A percentile compares a stretch with the other conserved stretches of the same genome.
These are phyloP conservation scores for Tenebrio molitor DNA, from an alignment of 1,140 invertebrate species.

Conservation along the genomic window DNA sequence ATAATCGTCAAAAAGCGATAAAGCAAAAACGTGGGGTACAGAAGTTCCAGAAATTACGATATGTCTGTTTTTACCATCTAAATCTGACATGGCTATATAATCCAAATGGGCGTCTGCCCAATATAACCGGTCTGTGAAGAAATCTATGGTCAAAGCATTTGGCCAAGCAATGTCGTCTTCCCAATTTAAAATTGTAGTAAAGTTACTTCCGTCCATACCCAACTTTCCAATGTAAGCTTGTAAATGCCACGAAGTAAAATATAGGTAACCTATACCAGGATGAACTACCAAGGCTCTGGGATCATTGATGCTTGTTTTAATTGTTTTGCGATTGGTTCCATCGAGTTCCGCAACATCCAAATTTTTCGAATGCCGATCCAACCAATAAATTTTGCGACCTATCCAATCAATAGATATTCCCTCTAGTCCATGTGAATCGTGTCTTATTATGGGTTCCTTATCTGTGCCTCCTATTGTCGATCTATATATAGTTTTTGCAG, in stretches of 20 bases:
- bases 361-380: slow-evolving; percentile 96
- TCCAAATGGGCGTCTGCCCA: slow-evolving; percentile 99
- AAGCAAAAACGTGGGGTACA: slow-evolving; percentile 95
- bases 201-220: slow-evolving; percentile 96
- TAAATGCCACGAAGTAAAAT: slow-evolving; percentile 96
- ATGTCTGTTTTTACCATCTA: slow-evolving; percentile 89
- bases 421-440: slow-evolving; percentile 95
- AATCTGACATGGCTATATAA: slow-evolving; percentile 94
- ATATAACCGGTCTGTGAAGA: slow-evolving; percentile 94
- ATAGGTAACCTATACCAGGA: slow-evolving; percentile 94
- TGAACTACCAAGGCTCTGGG: slow-evolving; percentile 95
- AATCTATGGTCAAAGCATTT: slow-evolving; percentile 97
- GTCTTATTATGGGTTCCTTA: slow-evolving; percentile 89
- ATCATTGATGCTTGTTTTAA: slow-evolving; percentile 90
- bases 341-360: slow-evolving; percentile 93
- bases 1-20: slow-evolving; percentile 94
- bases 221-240: slow-evolving; percentile 98
- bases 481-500: slow-evolving; percentile 91
- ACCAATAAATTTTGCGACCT: slow-evolving; percentile 97
- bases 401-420: slow-evolving; percentile 98
- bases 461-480: slow-evolving; percentile 71
- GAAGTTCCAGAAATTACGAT: slow-evolving; percentile 83
- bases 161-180: slow-evolving; percentile 98
- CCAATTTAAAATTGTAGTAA: slow-evolving; percentile 90
- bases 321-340: slow-evolving; percentile 90